phyloP scores from a whole-genome alignment of 2,113 vertebrate species.

The Callospermophilus lateralis region DNA sequence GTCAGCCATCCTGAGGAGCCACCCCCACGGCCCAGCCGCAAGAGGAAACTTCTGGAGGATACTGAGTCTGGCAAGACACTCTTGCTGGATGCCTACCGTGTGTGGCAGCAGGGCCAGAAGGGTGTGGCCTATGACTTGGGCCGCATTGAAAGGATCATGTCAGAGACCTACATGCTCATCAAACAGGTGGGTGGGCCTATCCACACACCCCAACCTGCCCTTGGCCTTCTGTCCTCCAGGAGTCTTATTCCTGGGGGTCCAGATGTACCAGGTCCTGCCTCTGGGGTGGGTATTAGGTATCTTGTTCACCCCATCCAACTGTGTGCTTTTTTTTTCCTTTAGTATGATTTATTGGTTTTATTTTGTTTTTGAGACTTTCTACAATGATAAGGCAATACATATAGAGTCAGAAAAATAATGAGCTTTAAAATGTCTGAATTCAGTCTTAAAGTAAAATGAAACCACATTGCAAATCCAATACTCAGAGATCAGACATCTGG shows the following conservation, averaged over 20 bases:
- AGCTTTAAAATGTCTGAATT: neutral
- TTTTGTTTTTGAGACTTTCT: neutral
- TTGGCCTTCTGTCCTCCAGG: neutral
- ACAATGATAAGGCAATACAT: neutral
- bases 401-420: neutral
- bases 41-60: conserved; percentile 88
- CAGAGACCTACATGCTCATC: conserved; percentile 99
- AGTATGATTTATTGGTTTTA: neutral
- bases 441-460: neutral
- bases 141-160: conserved; percentile 98
- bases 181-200: conserved; percentile 91
- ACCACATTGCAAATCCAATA: neutral
- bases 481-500: neutral
- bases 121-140: conserved; percentile 96
- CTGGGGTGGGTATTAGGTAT: neutral
- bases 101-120: conserved; percentile 99
- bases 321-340: neutral
- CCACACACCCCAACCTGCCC: too few relatives aligned
- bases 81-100: conserved; percentile 96
- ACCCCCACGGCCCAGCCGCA: conserved; percentile 86
- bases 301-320: rapidly evolving
- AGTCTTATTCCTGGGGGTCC: neutral
- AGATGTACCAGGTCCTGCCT: neutral
- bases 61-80: conserved; percentile 95
- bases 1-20: conserved; percentile 82